A percentile compares a stretch with the other conserved stretches of the same genome.
phyloP scores from a whole-genome alignment of 1,140 invertebrate genomes.

The Ladona fulva region DNA sequence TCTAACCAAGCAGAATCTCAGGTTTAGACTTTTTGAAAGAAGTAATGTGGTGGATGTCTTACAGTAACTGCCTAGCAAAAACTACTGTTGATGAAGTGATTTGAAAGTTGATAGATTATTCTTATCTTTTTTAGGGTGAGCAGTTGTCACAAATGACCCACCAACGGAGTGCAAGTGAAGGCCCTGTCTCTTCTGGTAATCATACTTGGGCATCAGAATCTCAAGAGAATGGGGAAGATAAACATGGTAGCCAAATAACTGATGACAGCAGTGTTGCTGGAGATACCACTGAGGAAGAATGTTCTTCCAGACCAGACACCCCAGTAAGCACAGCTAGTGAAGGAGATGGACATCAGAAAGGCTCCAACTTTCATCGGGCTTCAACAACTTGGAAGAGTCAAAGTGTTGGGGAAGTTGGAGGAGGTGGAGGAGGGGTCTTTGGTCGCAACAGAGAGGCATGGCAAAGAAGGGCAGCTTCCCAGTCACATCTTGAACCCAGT shows the following conservation, averaged over 20 bases:
- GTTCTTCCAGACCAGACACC: slow-evolving; percentile 12
- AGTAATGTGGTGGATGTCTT: too few relatives aligned
- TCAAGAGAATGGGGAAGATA: not conserved
- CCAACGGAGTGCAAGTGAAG: not conserved
- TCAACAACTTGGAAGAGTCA: slow-evolving; percentile 15
- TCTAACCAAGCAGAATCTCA: too few relatives aligned
- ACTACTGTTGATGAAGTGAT: too few relatives aligned
- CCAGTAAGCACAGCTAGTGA: slow-evolving; percentile 16
- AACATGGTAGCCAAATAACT: not conserved
- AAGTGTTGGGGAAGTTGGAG: slow-evolving; percentile 16
- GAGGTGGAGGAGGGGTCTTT: slow-evolving; percentile 30
- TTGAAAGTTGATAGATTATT: too few relatives aligned
- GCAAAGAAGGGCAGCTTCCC: slow-evolving; percentile 49
- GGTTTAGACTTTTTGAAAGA: too few relatives aligned
- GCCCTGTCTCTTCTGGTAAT: not conserved
- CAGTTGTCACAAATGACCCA: not conserved
- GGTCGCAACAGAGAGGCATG: slow-evolving; percentile 48
- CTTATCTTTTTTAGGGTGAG: not conserved
- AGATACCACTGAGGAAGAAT: not conserved
- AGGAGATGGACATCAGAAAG: not conserved
- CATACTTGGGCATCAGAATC: not conserved
- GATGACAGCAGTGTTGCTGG: slow-evolving; percentile 2
- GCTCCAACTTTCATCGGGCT: not conserved
- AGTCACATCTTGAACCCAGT: slow-evolving; percentile 36
- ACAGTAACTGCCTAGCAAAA: too few relatives aligned